These are phyloP conservation scores for Falcunculus frontatus DNA, from an alignment of 2,113 vertebrate genomes.

Conservation along the genomic window DNA sequence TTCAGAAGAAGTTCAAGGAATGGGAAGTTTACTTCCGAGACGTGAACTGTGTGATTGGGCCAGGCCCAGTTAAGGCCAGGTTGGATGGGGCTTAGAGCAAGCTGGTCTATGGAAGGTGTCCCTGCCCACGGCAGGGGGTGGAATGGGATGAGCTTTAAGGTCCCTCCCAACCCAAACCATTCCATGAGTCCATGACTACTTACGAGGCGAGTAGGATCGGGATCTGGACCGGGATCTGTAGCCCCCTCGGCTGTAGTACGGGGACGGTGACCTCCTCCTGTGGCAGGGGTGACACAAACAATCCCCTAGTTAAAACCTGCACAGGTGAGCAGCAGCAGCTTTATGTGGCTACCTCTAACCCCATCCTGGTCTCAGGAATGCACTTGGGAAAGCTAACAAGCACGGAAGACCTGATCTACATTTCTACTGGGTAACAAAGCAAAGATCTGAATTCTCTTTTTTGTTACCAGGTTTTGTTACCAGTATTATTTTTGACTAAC, in stretches of 20 bases:
- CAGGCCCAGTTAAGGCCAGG: not conserved
- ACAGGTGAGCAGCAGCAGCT: not conserved
- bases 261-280: conserved; percentile 93
- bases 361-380: accelerated
- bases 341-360: not conserved
- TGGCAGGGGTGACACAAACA: not conserved
- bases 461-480: not conserved
- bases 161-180: not conserved
- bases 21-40: not conserved
- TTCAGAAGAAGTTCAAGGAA: not conserved
- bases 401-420: not conserved
- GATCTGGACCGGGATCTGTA: conserved; percentile 93
- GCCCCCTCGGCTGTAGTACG: conserved; percentile 88
- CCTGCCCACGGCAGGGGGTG: not conserved
- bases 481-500: not conserved
- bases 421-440: not conserved
- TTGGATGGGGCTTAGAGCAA: accelerated
- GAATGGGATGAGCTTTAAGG: not conserved
- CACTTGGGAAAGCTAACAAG: not conserved
- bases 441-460: not conserved
- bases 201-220: conserved; percentile 93
- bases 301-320: not conserved
- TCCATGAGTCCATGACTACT: conserved; percentile 24
- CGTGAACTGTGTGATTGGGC: not conserved
- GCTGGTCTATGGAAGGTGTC: too few species aligned